Conservation (phyloP, 1,140 invertebrate genomes). For the Pararge aegeria region DNA sequence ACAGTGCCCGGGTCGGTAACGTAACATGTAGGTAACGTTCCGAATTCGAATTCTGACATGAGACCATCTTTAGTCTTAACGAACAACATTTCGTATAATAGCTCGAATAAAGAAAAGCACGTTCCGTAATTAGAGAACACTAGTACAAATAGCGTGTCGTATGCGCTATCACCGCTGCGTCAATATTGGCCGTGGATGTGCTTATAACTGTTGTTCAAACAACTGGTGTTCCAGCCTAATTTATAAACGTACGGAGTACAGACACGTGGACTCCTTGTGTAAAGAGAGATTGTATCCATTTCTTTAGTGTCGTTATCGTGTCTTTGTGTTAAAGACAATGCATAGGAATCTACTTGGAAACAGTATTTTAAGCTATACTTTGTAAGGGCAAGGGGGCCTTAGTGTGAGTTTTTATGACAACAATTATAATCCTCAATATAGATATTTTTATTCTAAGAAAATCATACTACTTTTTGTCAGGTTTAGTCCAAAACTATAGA, state of each 20-base stretch:
- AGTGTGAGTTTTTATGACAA: no score
- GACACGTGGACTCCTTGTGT: conserved; percentile 34
- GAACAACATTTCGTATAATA: not conserved
- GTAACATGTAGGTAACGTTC: no score
- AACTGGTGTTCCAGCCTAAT: conserved; percentile 50
- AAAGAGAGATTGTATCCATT: not conserved
- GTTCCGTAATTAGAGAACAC: conserved; percentile 47
- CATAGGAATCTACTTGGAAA: no score
- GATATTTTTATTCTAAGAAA: no score
- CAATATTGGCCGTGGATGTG: conserved; percentile 46
- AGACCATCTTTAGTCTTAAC: no score
- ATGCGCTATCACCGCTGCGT: conserved; percentile 45
- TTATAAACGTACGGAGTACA: conserved; percentile 39
- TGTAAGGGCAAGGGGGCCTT: no score
- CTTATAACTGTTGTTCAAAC: conserved; percentile 54
- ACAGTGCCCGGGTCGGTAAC: no score
- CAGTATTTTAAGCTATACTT: no score
- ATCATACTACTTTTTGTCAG: no score
- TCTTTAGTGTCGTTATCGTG: not conserved
- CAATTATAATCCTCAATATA: no score
- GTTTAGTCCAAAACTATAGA: no score
- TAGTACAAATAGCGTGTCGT: conserved; percentile 43
- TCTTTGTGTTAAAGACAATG: not conserved
- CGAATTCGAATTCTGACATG: no score
- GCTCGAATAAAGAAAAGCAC: not conserved